These are phyloP conservation scores for Cyprinus carpio DNA, from an alignment of 2,113 vertebrate species.

Conservation along the genomic window DNA sequence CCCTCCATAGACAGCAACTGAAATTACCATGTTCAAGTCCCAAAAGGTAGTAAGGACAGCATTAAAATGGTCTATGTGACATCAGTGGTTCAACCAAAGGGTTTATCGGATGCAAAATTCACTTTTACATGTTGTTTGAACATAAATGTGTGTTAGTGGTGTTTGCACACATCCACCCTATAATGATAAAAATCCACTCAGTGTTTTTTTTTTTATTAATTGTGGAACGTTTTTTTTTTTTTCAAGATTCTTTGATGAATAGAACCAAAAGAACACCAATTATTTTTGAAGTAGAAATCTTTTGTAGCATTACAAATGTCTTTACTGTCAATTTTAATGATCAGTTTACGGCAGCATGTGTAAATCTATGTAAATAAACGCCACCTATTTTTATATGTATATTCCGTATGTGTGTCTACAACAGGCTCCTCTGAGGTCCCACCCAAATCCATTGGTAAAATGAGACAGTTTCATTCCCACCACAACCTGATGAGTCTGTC, in stretches of 20 bases:
- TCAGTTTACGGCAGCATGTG: no score
- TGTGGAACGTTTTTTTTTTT: neutral
- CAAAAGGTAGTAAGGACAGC: no score
- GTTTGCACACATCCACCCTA: no score
- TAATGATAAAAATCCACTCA: no score
- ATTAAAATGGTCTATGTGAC: no score
- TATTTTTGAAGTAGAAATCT: neutral
- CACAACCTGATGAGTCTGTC: slow-evolving; percentile 76
- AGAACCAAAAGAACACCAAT: neutral
- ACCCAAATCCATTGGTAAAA: slow-evolving; percentile 72
- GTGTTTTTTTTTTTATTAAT: no score
- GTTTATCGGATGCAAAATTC: no score
- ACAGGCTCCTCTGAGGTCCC: slow-evolving; percentile 62
- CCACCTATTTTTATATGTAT: neutral
- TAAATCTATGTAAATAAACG: neutral
- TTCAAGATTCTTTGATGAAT: neutral
- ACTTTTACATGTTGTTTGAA: no score
- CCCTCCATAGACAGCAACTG: no score
- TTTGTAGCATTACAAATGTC: neutral
- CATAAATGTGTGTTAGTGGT: no score
- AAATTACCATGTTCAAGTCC: no score
- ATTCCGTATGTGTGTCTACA: neutral
- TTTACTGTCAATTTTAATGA: neutral
- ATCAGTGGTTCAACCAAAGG: no score
- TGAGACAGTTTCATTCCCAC: slow-evolving; percentile 79